These are phyloP conservation scores for Bemisia tabaci DNA, from an alignment of 1,140 invertebrate species.

Conservation along the genomic window DNA sequence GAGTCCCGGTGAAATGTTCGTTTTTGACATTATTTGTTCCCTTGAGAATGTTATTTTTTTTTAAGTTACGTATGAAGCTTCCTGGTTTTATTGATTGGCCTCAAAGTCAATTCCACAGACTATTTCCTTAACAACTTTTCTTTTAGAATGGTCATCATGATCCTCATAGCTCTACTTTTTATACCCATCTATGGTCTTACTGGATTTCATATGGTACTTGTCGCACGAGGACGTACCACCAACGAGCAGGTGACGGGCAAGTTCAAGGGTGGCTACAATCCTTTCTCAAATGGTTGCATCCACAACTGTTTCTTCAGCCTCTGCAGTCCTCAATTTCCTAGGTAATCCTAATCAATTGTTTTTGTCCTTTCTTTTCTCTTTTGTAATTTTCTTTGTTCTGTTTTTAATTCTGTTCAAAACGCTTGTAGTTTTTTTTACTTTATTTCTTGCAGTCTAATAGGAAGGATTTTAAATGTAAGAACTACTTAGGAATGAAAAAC, in stretches of 20 bases:
- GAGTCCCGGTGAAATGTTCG: no score
- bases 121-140: conserved; percentile 10
- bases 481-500: no score
- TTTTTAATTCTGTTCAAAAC: no score
- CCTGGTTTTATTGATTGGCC: no score
- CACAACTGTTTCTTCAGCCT: conserved; percentile 89
- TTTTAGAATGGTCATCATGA: conserved; percentile 12
- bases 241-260: conserved; percentile 99
- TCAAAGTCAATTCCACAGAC: no score
- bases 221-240: conserved; percentile 95
- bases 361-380: neutral
- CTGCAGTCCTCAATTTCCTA: conserved; percentile 92
- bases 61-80: no score
- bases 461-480: no score
- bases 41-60: no score
- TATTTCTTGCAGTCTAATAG: no score
- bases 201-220: conserved; percentile 93
- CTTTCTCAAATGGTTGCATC: conserved; percentile 86
- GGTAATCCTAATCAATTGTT: conserved; percentile 41
- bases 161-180: conserved; percentile 49
- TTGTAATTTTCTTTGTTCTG: no score
- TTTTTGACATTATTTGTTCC: no score
- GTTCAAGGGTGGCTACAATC: conserved; percentile 94
- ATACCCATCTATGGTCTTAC: conserved; percentile 96
- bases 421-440: no score